Percentiles rank a stretch among this genome's conserved stretches.
phyloP scores from a whole-genome alignment of 2,888 invertebrate species.

The Catocala nupta region DNA sequence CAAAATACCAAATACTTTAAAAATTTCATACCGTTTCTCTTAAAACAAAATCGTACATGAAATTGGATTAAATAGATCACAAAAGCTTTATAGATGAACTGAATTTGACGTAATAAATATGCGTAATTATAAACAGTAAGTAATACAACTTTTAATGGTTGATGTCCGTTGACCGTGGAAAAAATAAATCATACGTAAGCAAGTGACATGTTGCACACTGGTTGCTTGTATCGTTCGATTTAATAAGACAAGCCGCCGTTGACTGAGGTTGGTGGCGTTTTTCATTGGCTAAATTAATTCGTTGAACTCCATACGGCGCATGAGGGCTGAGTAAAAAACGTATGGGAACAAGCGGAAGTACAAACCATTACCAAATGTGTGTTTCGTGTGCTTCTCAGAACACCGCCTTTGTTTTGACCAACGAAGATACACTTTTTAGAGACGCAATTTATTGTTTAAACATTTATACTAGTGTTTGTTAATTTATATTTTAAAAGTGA shows the following conservation, averaged over 20 bases:
- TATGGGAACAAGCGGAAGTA: conserved; percentile 74
- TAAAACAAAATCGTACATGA: conserved; percentile 17
- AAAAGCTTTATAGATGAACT: too few relatives aligned
- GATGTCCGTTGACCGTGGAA: conserved; percentile 19
- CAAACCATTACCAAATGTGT: conserved; percentile 81
- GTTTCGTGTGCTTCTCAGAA: conserved; percentile 64
- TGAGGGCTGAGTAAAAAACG: conserved; percentile 63
- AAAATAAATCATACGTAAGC: conserved; percentile 41
- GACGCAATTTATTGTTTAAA: conserved; percentile 28
- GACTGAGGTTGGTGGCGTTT: conserved; percentile 45
- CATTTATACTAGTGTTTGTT: conserved; percentile 12
- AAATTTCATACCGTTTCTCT: not conserved
- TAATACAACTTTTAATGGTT: conserved; percentile 26
- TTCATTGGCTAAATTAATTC: conserved; percentile 77
- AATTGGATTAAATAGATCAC: not conserved
- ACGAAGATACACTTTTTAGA: conserved; percentile 30
- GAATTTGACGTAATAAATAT: conserved; percentile 4
- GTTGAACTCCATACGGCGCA: conserved; percentile 68
- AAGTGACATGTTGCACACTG: conserved; percentile 55
- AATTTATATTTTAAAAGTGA: too few relatives aligned
- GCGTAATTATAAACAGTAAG: conserved; percentile 32
- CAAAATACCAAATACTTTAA: conserved; percentile 7
- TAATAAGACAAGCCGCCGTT: conserved; percentile 56
- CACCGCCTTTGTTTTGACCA: conserved; percentile 53
- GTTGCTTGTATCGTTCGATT: conserved; percentile 53